phyloP scores from a whole-genome alignment of 2,113 vertebrate species.

The Opisthocomus hoazin region DNA sequence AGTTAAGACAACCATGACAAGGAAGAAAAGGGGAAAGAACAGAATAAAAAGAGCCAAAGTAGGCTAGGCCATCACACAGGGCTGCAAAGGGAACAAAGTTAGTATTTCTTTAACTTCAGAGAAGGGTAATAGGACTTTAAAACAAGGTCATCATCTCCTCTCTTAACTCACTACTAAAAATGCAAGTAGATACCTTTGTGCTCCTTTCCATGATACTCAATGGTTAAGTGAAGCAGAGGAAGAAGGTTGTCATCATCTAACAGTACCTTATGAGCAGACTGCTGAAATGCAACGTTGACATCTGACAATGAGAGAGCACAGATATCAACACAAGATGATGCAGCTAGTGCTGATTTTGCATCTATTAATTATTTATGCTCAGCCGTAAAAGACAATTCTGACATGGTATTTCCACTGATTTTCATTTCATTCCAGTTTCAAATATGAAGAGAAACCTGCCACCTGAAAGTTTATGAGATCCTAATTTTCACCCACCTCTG shows the following conservation, averaged over 20 bases:
- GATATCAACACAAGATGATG: background rate
- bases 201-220: constrained; percentile 94
- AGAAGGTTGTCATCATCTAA: constrained; percentile 96
- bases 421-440: background rate
- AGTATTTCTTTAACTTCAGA: background rate
- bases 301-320: constrained; percentile 69
- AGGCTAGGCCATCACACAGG: background rate
- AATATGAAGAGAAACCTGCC: background rate
- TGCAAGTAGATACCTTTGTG: constrained; percentile 81
- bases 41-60: background rate
- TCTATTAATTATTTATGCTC: background rate
- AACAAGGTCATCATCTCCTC: background rate
- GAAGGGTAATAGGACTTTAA: background rate
- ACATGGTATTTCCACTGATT: background rate
- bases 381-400: background rate
- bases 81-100: background rate
- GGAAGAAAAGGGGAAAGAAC: background rate
- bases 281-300: constrained; percentile 96
- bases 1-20: background rate
- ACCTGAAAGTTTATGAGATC: background rate
- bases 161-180: background rate
- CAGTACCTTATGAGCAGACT: constrained; percentile 93
- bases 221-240: constrained; percentile 90
- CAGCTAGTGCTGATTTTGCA: background rate
- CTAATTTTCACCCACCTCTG: background rate